Evolutionary conservation across 2,888 invertebrate genomes (phyloP).

Genomic region (Steromphala cineraria): DNA sequence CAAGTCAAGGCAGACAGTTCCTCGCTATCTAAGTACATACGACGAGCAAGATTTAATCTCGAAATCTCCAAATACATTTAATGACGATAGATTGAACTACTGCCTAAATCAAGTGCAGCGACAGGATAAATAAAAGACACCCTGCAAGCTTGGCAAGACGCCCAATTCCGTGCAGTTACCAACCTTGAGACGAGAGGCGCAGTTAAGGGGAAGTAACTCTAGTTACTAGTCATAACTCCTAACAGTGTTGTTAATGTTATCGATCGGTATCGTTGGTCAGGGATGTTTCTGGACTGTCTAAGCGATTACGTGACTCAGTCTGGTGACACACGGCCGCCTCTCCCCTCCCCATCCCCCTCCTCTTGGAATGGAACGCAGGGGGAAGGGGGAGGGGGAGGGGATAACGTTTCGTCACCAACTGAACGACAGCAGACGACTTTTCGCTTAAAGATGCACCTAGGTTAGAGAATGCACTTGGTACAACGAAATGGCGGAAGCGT

Average conservation of each 20-base stretch:
- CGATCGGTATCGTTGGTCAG: background rate
- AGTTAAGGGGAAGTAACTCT: background rate
- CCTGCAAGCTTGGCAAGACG: background rate
- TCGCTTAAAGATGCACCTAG: no score
- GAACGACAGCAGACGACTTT: no score
- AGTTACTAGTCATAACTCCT: background rate
- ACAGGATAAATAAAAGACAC: background rate
- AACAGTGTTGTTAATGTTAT: background rate
- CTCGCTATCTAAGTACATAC: no score
- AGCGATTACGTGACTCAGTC: conserved; percentile 5
- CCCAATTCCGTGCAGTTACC: background rate
- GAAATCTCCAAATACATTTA: background rate
- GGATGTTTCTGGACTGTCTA: background rate
- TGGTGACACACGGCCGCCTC: background rate
- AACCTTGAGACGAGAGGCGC: background rate
- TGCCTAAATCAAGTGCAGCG: conserved; percentile 2
- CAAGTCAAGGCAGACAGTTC: no score
- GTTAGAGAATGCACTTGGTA: no score
- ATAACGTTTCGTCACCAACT: no score
- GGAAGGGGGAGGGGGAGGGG: background rate
- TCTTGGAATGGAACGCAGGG: background rate
- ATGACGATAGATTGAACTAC: background rate
- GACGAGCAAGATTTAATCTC: no score
- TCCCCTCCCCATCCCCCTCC: background rate
- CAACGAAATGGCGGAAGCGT: no score